Evolutionary conservation across 2,888 invertebrate species (phyloP).

Genomic region (Steinernema carpocapsae): DNA sequence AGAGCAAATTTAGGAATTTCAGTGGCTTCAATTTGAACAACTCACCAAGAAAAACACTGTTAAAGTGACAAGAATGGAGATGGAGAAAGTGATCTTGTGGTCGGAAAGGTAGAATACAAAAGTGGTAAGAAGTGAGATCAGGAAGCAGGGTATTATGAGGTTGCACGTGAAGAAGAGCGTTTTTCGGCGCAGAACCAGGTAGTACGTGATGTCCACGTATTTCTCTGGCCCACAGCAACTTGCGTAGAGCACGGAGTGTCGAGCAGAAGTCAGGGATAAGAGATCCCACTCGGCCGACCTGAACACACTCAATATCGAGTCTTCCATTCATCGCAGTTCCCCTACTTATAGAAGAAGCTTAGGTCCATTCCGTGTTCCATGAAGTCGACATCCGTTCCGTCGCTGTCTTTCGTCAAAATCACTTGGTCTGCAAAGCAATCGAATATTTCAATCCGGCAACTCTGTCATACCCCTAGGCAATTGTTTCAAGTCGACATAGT

Average conservation of each 20-base stretch:
- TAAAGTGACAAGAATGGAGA: constrained; percentile 68
- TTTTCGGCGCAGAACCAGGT: constrained; percentile 65
- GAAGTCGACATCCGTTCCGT: constrained; percentile 60
- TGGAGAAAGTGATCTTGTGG: constrained; percentile 69
- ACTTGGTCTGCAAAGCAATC: constrained; percentile 13
- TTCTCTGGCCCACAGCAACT: constrained; percentile 69
- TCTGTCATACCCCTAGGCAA: constrained; percentile 39
- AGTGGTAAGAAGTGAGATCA: constrained; percentile 68
- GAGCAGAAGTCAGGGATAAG: constrained; percentile 60
- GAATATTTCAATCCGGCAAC: background rate
- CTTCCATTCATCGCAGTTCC: constrained; percentile 4
- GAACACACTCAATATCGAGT: constrained; percentile 12
- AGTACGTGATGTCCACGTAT: constrained; percentile 68
- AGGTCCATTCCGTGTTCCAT: constrained; percentile 68
- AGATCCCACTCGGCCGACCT: constrained; percentile 69
- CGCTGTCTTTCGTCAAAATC: constrained; percentile 43
- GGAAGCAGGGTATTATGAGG: constrained; percentile 68
- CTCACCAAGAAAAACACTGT: constrained; percentile 69
- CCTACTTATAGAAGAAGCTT: constrained; percentile 64
- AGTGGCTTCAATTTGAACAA: background rate
- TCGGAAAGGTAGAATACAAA: constrained; percentile 69
- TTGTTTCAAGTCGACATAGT: constrained; percentile 51
- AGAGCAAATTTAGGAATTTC: background rate
- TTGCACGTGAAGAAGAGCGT: constrained; percentile 68
- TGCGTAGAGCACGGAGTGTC: constrained; percentile 67